Percentiles rank a stretch among this genome's conserved stretches.
Conservation (phyloP, 2,888 invertebrate genomes). For the Trissoscelio sp. region DNA sequence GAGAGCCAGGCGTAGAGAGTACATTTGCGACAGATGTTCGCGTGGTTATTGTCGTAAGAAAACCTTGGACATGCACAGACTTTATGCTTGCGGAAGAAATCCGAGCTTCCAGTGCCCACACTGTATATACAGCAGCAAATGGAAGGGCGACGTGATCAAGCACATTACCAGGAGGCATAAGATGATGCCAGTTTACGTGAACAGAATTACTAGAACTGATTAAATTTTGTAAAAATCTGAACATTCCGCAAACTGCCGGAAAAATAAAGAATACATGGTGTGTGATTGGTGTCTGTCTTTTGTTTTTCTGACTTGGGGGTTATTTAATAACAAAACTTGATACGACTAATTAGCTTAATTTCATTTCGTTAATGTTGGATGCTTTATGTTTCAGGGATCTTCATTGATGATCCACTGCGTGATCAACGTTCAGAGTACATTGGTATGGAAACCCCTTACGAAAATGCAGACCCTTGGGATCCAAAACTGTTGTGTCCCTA, state of each 20-base stretch:
- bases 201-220: conserved; percentile 34
- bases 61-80: conserved; percentile 69
- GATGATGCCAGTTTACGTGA: conserved; percentile 62
- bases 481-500: conserved; percentile 1
- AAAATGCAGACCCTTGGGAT: not conserved
- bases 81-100: conserved; percentile 68
- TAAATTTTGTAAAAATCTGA: not conserved
- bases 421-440: not conserved
- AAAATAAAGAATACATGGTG: conserved; percentile 8
- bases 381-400: conserved; percentile 41
- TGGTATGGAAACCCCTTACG: not conserved
- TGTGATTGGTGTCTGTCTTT: conserved; percentile 14
- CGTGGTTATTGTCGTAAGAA: conserved; percentile 62
- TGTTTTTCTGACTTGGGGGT: not conserved
- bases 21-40: conserved; percentile 56
- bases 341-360: not conserved
- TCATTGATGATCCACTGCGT: not conserved
- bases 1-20: not conserved
- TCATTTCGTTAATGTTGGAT: not conserved
- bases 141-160: conserved; percentile 70
- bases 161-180: conserved; percentile 68
- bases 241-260: not conserved
- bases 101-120: conserved; percentile 73
- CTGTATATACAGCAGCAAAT: conserved; percentile 72
- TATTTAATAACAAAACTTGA: not conserved